Conservation (phyloP, 2,797 vertebrate genomes). For the Thamnophis elegans region DNA sequence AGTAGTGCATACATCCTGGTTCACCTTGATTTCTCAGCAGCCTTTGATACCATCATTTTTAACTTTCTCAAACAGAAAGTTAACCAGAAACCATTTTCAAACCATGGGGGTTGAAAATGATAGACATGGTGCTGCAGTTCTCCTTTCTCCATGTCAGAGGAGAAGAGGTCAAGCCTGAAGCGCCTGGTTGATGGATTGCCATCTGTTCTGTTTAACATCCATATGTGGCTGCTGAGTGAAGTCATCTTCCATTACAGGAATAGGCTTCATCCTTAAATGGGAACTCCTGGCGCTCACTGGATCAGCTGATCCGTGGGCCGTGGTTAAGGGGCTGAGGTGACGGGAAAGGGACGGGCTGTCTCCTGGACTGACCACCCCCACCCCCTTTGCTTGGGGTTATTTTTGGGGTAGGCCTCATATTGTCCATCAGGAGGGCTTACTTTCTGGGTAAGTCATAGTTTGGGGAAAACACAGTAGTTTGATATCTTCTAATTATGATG, state of each 20-base stretch:
- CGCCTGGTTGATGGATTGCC: neutral
- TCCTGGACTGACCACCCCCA: no score
- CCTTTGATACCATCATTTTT: neutral
- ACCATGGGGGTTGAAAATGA: neutral
- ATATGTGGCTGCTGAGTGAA: neutral
- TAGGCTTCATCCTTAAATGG: neutral
- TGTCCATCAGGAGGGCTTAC: no score
- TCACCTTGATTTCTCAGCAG: neutral
- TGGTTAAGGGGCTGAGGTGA: no score
- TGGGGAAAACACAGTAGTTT: no score
- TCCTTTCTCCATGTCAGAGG: neutral
- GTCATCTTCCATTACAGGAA: neutral
- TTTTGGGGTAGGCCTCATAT: no score
- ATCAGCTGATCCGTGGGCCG: no score
- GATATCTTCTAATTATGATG: no score
- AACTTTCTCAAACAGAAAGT: neutral
- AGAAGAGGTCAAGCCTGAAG: neutral
- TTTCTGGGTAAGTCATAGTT: no score
- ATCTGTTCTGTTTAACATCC: neutral
- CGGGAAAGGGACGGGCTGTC: no score
- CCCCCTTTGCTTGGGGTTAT: no score
- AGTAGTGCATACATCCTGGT: neutral
- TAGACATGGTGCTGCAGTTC: neutral
- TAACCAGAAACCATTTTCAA: no score
- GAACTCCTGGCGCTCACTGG: no score